A percentile compares a stretch with the other conserved stretches of the same genome.
Evolutionary conservation across 2,113 vertebrate species (phyloP).

Genomic region (Pardalotus punctatus): DNA sequence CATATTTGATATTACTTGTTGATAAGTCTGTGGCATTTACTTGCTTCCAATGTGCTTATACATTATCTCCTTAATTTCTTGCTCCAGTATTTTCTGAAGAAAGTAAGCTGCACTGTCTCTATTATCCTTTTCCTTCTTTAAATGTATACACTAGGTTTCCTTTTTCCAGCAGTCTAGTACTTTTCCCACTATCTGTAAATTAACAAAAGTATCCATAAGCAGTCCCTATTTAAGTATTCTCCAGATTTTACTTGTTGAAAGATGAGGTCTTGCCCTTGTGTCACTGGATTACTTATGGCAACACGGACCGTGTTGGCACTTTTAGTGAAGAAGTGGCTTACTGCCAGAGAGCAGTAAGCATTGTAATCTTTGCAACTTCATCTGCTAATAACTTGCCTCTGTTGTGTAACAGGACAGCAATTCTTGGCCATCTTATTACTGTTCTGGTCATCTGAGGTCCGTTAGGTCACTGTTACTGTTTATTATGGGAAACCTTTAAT

Average conservation of each 20-base stretch:
- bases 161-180: background rate
- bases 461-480: background rate
- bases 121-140: background rate
- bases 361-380: constrained; percentile 43
- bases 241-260: background rate
- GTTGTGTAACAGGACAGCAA: background rate
- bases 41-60: background rate
- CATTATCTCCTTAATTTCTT: background rate
- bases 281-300: background rate
- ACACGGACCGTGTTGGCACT: background rate
- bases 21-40: background rate
- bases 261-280: background rate
- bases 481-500: background rate
- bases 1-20: background rate
- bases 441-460: background rate
- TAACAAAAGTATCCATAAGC: background rate
- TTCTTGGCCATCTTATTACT: background rate
- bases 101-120: background rate
- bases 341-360: constrained; percentile 26
- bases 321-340: constrained; percentile 7
- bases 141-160: background rate
- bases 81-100: background rate
- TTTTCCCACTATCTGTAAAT: background rate
- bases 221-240: background rate
- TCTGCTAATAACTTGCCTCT: constrained; percentile 18